A percentile compares a stretch with the other conserved stretches of the same genome.
Conservation (phyloP, 2,113 vertebrate genomes). For the Acrocephalus arundinaceus region DNA sequence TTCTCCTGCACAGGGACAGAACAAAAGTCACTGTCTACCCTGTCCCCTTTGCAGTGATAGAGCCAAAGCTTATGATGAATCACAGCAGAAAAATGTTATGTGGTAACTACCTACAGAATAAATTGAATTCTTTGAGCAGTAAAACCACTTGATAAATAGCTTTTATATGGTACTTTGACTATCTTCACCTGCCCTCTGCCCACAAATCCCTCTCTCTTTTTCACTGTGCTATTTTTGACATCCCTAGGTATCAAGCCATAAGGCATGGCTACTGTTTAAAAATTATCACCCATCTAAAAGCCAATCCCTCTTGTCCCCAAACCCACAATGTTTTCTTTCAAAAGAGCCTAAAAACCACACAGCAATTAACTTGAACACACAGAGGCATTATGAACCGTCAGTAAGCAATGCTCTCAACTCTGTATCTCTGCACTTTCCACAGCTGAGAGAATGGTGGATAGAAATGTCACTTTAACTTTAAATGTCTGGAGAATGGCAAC, state of each 20-base stretch:
- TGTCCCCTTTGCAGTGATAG: background rate
- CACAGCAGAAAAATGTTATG: background rate
- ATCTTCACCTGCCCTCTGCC: background rate
- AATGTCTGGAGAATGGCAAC: background rate
- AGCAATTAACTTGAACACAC: background rate
- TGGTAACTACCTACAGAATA: background rate
- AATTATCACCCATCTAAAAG: background rate
- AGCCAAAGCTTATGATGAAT: background rate
- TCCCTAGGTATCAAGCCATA: background rate
- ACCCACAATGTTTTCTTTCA: background rate
- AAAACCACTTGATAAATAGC: constrained; percentile 9
- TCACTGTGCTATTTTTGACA: background rate
- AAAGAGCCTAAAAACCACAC: background rate
- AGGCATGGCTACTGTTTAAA: background rate
- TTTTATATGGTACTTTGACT: background rate
- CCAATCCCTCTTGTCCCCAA: background rate
- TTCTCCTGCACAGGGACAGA: background rate
- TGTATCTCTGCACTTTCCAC: background rate
- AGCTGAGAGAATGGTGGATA: background rate
- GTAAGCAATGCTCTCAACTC: background rate
- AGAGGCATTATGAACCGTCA: background rate
- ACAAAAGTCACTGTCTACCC: background rate
- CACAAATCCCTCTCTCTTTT: background rate
- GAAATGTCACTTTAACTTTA: background rate
- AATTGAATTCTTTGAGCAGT: background rate